Conservation (phyloP, 2,888 invertebrate species). For the Fissipunctia ypsillon region DNA sequence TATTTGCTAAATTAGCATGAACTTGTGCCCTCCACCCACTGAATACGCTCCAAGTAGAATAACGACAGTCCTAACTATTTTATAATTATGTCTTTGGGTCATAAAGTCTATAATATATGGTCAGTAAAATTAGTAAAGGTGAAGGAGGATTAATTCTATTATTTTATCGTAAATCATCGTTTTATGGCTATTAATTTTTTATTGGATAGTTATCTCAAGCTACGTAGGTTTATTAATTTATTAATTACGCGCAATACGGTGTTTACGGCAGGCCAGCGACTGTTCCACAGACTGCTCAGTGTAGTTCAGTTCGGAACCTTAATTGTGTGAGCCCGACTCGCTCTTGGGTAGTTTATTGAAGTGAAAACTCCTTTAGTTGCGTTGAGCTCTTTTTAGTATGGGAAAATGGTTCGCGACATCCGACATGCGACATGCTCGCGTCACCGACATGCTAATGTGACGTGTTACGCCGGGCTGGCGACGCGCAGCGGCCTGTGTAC, state of each 20-base stretch:
- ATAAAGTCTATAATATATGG: slow-evolving; percentile 61
- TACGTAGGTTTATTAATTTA: neutral
- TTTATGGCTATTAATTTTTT: neutral
- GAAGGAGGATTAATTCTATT: slow-evolving; percentile 26
- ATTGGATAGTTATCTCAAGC: neutral
- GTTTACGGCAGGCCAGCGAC: neutral
- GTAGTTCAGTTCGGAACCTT: neutral
- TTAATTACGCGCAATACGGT: neutral
- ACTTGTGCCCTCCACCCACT: slow-evolving; percentile 68
- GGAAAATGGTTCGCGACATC: no score
- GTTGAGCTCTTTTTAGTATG: no score
- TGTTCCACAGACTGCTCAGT: neutral
- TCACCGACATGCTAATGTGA: no score
- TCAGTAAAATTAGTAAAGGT: slow-evolving; percentile 35
- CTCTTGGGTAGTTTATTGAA: no score
- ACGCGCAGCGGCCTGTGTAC: no score
- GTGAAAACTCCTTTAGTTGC: no score
- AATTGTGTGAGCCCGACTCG: neutral
- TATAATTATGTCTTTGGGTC: slow-evolving; percentile 68
- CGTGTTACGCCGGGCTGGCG: no score
- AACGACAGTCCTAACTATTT: slow-evolving; percentile 70
- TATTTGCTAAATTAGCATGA: slow-evolving; percentile 78
- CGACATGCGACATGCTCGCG: no score
- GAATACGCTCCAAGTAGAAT: slow-evolving; percentile 63
- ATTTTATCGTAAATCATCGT: slow-evolving; percentile 4